Evolutionary conservation across 2,888 invertebrate genomes (phyloP).

Genomic region (Zaprionus bogoriensis): DNA sequence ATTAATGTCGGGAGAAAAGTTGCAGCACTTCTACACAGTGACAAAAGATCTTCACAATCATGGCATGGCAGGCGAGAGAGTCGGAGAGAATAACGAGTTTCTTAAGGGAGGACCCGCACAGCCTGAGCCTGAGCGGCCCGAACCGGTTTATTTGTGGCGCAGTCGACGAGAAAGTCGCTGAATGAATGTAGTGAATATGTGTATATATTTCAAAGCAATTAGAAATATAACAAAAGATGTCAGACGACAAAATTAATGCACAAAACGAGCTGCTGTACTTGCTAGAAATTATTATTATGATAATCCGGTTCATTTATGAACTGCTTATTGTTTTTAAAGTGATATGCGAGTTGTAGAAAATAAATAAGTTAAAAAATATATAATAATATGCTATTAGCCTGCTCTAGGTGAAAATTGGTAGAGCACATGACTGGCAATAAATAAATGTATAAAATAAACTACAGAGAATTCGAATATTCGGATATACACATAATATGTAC

Average conservation of each 20-base stretch:
- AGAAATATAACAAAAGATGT: constrained; percentile 4
- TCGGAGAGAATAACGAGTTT: not conserved
- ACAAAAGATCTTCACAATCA: constrained; percentile 18
- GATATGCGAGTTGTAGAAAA: too few species aligned
- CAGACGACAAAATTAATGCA: not conserved
- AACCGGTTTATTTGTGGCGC: not conserved
- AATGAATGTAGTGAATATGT: not conserved
- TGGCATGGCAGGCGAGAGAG: not conserved
- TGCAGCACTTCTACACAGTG: constrained; percentile 9
- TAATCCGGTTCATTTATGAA: not conserved
- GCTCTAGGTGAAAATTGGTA: too few species aligned
- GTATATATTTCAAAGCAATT: constrained; percentile 6
- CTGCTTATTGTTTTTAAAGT: not conserved
- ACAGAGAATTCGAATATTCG: too few species aligned
- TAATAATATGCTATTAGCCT: too few species aligned
- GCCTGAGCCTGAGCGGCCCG: not conserved
- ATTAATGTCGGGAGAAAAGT: constrained; percentile 33
- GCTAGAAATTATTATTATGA: too few species aligned
- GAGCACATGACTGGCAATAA: too few species aligned
- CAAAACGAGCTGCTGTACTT: not conserved
- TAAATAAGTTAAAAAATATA: too few species aligned
- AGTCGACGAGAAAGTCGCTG: not conserved
- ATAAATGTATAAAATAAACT: too few species aligned
- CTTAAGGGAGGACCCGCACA: not conserved
- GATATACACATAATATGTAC: too few species aligned